Conservation (phyloP, 2,888 invertebrate species). For the Psylliodes chrysocephalus region DNA sequence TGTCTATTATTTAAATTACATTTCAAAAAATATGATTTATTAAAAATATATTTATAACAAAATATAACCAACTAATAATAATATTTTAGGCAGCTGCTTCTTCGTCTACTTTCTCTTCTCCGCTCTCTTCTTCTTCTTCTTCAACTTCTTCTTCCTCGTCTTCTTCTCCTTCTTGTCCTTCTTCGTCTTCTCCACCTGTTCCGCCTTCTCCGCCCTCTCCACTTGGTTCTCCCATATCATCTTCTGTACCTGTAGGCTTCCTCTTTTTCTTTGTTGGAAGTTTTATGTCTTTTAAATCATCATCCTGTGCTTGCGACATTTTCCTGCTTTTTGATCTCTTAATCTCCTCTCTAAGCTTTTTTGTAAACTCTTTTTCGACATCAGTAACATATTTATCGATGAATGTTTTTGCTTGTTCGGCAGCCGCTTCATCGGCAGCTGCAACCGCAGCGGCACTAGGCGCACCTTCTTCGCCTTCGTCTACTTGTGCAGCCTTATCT, state of each 20-base stretch:
- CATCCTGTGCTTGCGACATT: not conserved
- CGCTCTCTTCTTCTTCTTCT: conserved; percentile 9
- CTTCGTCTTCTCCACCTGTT: conserved; percentile 26
- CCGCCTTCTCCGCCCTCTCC: conserved; percentile 21
- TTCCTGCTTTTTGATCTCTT: not conserved
- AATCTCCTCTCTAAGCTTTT: not conserved
- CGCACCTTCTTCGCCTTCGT: conserved; percentile 33
- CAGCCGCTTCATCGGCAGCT: too few relatives aligned
- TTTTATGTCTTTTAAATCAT: not conserved
- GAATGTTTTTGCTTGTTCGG: conserved; percentile 29
- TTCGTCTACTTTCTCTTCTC: conserved; percentile 21
- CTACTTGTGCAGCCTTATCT: conserved; percentile 36
- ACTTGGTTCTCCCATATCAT: conserved; percentile 32
- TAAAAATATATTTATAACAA: too few relatives aligned
- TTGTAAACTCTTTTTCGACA: conserved; percentile 30
- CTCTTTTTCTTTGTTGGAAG: conserved; percentile 26
- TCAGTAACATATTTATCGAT: conserved; percentile 32
- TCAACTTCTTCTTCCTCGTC: conserved; percentile 16
- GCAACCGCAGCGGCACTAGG: conserved; percentile 10
- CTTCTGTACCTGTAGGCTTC: conserved; percentile 25
- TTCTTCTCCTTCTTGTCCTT: conserved; percentile 34
- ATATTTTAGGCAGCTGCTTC: not conserved
- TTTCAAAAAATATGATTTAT: too few relatives aligned
- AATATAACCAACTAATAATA: not conserved
- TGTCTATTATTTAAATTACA: too few relatives aligned